Evolutionary conservation across 2,113 vertebrate genomes (phyloP).

Genomic region (Chrysemys picta): DNA sequence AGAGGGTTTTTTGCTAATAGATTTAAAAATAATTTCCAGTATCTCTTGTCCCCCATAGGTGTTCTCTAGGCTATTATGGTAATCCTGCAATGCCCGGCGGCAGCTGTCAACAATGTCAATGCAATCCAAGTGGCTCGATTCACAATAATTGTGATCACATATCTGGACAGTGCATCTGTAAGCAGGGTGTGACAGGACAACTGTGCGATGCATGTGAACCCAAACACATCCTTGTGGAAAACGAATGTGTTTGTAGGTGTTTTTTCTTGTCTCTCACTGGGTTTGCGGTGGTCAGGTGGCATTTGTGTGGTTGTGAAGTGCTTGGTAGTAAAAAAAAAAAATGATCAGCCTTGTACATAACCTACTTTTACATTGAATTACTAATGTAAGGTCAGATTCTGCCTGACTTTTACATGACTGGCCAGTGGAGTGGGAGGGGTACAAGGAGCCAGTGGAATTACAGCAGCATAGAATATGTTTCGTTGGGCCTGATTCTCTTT

Average conservation of each 20-base stretch:
- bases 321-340: background rate
- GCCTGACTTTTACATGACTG: background rate
- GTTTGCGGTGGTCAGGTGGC: background rate
- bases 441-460: background rate
- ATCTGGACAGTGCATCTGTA: slow-evolving; percentile 88
- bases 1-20: background rate
- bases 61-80: slow-evolving; percentile 89
- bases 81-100: slow-evolving; percentile 79
- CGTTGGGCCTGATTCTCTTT: background rate
- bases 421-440: background rate
- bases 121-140: slow-evolving; percentile 83
- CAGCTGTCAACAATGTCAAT: slow-evolving; percentile 82
- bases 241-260: slow-evolving; percentile 89
- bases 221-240: slow-evolving; percentile 82
- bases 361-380: background rate
- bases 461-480: background rate
- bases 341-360: background rate
- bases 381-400: background rate
- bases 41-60: slow-evolving; percentile 75
- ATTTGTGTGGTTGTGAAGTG: background rate
- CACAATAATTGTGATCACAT: slow-evolving; percentile 77
- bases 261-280: background rate
- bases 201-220: slow-evolving; percentile 87
- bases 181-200: slow-evolving; percentile 83
- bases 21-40: rapidly evolving